Base-by-base conservation (phyloP, 53 echinoderm and acorn worm genomes). In the Mesocentrotus franciscanus region DNA sequence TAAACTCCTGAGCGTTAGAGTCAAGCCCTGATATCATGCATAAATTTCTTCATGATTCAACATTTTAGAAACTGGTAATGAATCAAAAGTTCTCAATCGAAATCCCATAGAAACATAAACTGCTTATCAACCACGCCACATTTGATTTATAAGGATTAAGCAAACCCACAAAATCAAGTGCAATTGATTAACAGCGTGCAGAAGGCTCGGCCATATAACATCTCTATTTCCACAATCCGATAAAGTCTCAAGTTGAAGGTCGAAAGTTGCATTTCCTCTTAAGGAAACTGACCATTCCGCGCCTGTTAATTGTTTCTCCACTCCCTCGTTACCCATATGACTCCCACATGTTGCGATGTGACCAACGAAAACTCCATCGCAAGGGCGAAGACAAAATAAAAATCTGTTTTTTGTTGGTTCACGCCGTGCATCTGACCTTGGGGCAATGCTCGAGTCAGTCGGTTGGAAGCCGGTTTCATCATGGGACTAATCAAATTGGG, bases 351-450 rank as follows among this genome's bases (percentile, higher is more conserved):
- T 87, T 87, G n/a, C 58, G 58, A 87, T n/a, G 87, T 58, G 58
- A 17, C 58, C 56, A 56, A 58, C 11, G 29, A 87, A 26, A 59
- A 58, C 87, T 58, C 15, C 87, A 87, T 87, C 26, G 58, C 4
- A 58, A 87, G 87, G 87, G 87, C 58, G 87, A 87, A 11, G 87
- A 29, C 10, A 58, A 87, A 57, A 57, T 57, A 58, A 87, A 87
- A 87, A 87, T 87, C 87, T 87, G 87, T 87, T 87, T 87, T 87
- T 87, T 58, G n/a, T 87, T 87, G 57, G 58, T 87, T 87, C 87
- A 87, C 87, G 58, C 87, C 58, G n/a, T 87, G 87, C 10, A 11
- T 18, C 15, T 87, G 87, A 87, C 87, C 87, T 87, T 87, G 87
- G 27, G 87, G 87, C 58, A 29, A 87, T 87, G 27, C 24, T 87